These are phyloP conservation scores for Turritopsis rubra DNA, from an alignment of 30 jellyfish, hydroid and myxozoan species.

Conservation along the genomic window DNA sequence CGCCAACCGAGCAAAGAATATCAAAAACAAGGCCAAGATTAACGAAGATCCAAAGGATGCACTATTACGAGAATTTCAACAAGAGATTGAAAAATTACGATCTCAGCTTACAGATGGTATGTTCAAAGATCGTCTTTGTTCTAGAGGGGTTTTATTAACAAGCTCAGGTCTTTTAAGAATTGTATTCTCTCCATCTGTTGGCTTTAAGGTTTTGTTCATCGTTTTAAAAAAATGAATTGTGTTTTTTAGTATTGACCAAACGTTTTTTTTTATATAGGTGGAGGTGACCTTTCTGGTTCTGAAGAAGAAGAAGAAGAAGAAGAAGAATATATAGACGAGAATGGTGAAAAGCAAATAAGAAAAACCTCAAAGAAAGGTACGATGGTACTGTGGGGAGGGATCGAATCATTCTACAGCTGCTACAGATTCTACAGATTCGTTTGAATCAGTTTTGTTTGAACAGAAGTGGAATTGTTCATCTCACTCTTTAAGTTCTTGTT, in stretches of 20 bases:
- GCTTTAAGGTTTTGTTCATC: background rate
- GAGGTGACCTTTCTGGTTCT: slow-evolving; percentile 27
- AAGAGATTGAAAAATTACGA: slow-evolving; percentile 68
- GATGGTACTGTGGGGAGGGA: background rate
- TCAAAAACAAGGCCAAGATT: slow-evolving; percentile 84
- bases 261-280: slow-evolving; percentile 9
- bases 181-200: background rate
- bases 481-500: background rate
- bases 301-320: slow-evolving; percentile 47
- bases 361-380: background rate
- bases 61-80: slow-evolving; percentile 73
- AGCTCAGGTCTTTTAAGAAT: background rate
- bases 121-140: background rate
- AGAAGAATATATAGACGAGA: slow-evolving; percentile 37
- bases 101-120: slow-evolving; percentile 79
- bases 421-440: no score
- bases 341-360: slow-evolving; percentile 36
- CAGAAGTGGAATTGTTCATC: slow-evolving; percentile 24
- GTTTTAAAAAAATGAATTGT: background rate
- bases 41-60: slow-evolving; percentile 98
- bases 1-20: slow-evolving; percentile 88
- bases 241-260: background rate
- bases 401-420: background rate
- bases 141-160: background rate
- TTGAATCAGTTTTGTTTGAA: no score